Percentiles rank a stretch among this genome's conserved stretches.
phyloP scores from a whole-genome alignment of 2,113 vertebrate genomes.

The Oenanthe melanoleuca region DNA sequence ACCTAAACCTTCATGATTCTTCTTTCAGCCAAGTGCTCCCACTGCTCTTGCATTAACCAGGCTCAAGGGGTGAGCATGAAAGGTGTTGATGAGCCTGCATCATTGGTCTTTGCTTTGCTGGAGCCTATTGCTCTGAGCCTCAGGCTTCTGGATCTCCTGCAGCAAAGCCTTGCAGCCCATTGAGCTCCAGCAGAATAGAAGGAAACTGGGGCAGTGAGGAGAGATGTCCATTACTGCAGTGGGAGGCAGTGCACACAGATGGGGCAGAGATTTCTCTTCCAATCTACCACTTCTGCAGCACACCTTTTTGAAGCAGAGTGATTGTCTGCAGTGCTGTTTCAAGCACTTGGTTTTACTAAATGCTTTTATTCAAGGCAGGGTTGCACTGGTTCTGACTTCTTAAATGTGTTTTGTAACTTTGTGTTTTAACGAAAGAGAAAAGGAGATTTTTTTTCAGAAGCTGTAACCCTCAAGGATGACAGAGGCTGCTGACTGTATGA shows the following conservation, averaged over 20 bases:
- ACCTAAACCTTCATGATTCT: neutral
- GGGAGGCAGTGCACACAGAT: accelerated
- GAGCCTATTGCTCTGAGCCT: neutral
- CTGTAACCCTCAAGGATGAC: neutral
- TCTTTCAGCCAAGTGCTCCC: neutral
- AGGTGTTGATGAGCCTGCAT: neutral
- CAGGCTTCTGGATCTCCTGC: neutral
- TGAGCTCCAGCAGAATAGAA: neutral
- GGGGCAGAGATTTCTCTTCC: neutral
- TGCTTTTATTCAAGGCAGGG: neutral
- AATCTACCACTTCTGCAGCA: neutral
- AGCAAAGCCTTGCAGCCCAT: neutral
- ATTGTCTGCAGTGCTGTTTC: neutral
- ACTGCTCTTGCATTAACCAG: neutral
- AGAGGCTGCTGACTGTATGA: neutral
- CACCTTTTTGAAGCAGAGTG: neutral
- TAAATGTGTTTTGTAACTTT: neutral
- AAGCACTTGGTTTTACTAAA: neutral
- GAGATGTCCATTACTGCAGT: accelerated
- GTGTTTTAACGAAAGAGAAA: neutral
- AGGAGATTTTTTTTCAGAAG: neutral
- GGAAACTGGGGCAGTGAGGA: neutral
- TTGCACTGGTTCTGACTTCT: neutral
- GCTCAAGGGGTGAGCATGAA: neutral
- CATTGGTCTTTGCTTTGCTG: neutral